Evolutionary conservation across 2,113 vertebrate genomes (phyloP).

Genomic region (Rana temporaria): DNA sequence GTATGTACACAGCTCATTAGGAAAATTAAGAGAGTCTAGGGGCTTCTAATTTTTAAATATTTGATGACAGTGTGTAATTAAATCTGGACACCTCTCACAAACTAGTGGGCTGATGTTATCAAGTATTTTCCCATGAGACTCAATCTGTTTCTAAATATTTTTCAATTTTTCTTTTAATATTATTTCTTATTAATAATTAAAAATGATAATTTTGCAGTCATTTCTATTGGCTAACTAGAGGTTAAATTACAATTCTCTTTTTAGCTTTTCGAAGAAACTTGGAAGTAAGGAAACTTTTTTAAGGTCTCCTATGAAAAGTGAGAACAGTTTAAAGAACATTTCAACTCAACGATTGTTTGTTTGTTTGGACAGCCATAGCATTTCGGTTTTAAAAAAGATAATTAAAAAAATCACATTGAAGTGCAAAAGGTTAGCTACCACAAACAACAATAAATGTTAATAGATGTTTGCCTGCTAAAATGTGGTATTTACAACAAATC

Average conservation of each 20-base stretch:
- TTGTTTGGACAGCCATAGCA: background rate
- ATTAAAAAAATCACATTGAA: background rate
- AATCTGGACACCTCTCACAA: background rate
- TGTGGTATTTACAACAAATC: too few relatives aligned
- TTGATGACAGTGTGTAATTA: slow-evolving; percentile 14
- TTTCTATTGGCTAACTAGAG: background rate
- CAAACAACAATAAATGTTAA: background rate
- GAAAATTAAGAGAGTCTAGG: too few relatives aligned
- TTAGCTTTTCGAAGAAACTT: too few relatives aligned
- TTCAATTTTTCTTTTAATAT: background rate
- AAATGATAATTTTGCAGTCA: background rate
- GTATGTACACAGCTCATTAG: too few relatives aligned
- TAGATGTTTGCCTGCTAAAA: background rate
- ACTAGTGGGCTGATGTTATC: background rate
- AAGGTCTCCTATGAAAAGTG: background rate
- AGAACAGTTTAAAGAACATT: background rate
- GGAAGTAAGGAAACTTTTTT: background rate
- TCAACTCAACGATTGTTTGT: background rate
- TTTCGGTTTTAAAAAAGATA: background rate
- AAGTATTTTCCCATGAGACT: background rate
- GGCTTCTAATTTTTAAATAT: background rate
- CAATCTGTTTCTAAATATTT: background rate
- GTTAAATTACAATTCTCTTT: background rate
- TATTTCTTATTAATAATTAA: background rate
- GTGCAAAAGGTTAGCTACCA: background rate